Evolutionary conservation across 2,888 invertebrate genomes (phyloP).

Genomic region (Nycteola revayana): DNA sequence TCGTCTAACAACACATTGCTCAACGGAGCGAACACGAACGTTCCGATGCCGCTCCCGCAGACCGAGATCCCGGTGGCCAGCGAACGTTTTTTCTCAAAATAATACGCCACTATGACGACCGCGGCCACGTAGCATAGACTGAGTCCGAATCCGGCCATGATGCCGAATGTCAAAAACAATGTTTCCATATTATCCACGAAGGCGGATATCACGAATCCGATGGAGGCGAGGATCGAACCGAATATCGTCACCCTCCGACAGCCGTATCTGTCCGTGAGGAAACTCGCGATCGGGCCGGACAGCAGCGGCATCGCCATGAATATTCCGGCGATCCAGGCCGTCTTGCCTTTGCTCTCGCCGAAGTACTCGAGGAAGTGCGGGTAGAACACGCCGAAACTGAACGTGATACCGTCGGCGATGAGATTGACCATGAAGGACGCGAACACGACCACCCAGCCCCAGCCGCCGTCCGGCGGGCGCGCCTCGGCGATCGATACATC

Average conservation of each 20-base stretch:
- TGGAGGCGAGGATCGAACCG: conserved; percentile 88
- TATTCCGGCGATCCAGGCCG: conserved; percentile 94
- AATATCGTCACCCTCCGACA: conserved; percentile 90
- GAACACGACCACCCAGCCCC: conserved; percentile 96
- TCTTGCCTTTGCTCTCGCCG: conserved; percentile 91
- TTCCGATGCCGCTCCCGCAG: conserved; percentile 94
- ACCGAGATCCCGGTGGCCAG: conserved; percentile 93
- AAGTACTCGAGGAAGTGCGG: conserved; percentile 93
- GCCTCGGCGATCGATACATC: conserved; percentile 85
- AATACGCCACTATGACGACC: conserved; percentile 94
- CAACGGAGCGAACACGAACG: conserved; percentile 92
- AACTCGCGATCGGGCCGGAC: conserved; percentile 92
- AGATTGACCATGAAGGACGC: conserved; percentile 94
- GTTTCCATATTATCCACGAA: conserved; percentile 89
- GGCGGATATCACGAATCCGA: conserved; percentile 90
- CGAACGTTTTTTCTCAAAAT: conserved; percentile 92
- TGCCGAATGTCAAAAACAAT: conserved; percentile 91
- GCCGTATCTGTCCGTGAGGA: conserved; percentile 91
- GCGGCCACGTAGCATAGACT: conserved; percentile 95
- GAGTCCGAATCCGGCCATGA: conserved; percentile 92
- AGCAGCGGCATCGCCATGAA: conserved; percentile 96
- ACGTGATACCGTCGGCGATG: conserved; percentile 95
- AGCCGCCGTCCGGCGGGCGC: conserved; percentile 92
- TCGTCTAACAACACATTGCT: conserved; percentile 87
- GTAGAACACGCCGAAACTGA: conserved; percentile 95